Conservation (phyloP, 1,140 invertebrate species). For the Hyles vespertilio region DNA sequence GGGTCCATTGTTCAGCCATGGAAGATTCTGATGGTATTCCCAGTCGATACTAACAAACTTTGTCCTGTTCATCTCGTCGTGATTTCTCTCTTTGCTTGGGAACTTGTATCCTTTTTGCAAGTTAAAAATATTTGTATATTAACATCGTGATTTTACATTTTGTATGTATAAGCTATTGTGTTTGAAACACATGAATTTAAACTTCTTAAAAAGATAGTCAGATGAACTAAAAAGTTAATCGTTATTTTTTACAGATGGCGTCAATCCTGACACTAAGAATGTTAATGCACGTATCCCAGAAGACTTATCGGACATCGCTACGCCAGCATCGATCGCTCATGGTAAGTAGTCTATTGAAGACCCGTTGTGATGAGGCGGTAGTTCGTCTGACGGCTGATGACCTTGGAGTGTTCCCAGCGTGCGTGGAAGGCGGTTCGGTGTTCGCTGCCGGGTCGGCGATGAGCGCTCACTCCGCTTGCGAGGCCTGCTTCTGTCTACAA, state of each 20-base stretch:
- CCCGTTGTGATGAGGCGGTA: too few species aligned
- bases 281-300: constrained; percentile 32
- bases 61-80: too few species aligned
- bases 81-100: too few species aligned
- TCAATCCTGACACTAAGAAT: constrained; percentile 32
- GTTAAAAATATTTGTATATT: too few species aligned
- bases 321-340: constrained; percentile 30
- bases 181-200: too few species aligned
- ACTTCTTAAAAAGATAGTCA: too few species aligned
- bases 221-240: too few species aligned
- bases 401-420: constrained; percentile 76
- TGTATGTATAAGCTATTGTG: too few species aligned
- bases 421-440: constrained; percentile 83
- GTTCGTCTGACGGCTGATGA: constrained; percentile 9
- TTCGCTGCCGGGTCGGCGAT: constrained; percentile 91
- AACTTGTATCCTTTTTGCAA: too few species aligned
- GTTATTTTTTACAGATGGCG: constrained; percentile 43
- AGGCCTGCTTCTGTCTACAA: constrained; percentile 91
- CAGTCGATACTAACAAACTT: too few species aligned
- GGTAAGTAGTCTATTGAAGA: constrained; percentile 30
- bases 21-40: too few species aligned
- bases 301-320: constrained; percentile 22
- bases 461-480: constrained; percentile 84
- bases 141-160: too few species aligned
- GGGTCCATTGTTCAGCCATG: background rate